These are phyloP conservation scores for Drosophila demipolita DNA, from an alignment of 2,888 invertebrate genomes.

Conservation along the genomic window DNA sequence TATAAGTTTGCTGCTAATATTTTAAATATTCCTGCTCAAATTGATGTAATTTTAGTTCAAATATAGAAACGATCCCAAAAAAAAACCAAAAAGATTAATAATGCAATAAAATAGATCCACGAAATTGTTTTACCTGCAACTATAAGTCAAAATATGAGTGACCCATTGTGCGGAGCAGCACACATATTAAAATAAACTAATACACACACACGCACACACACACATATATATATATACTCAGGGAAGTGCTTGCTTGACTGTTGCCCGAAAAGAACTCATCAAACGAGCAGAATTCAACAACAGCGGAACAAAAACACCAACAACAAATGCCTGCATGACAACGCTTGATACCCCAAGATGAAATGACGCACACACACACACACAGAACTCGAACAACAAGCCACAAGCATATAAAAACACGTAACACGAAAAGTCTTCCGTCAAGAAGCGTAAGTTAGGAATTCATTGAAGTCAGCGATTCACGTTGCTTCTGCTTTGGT, in stretches of 20 bases:
- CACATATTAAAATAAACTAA: constrained; percentile 9
- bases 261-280: constrained; percentile 35
- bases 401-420: constrained; percentile 6
- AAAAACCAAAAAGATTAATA: background rate
- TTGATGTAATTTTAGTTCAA: background rate
- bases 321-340: constrained; percentile 63
- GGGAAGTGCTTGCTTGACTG: constrained; percentile 2
- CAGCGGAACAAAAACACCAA: constrained; percentile 13
- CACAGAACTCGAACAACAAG: background rate
- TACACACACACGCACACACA: background rate
- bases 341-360: constrained; percentile 52
- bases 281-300: constrained; percentile 1
- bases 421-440: constrained; percentile 38
- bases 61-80: too few relatives aligned
- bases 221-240: background rate
- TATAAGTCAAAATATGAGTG: background rate
- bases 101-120: background rate
- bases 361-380: constrained; percentile 32
- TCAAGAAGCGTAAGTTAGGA: constrained; percentile 62
- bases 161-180: constrained; percentile 25
- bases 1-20: background rate
- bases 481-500: background rate
- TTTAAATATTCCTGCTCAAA: background rate
- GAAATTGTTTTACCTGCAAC: background rate
- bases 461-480: constrained; percentile 46